Base-by-base conservation (phyloP, 2,113 vertebrate genomes). In the Manacus vitellinus region DNA sequence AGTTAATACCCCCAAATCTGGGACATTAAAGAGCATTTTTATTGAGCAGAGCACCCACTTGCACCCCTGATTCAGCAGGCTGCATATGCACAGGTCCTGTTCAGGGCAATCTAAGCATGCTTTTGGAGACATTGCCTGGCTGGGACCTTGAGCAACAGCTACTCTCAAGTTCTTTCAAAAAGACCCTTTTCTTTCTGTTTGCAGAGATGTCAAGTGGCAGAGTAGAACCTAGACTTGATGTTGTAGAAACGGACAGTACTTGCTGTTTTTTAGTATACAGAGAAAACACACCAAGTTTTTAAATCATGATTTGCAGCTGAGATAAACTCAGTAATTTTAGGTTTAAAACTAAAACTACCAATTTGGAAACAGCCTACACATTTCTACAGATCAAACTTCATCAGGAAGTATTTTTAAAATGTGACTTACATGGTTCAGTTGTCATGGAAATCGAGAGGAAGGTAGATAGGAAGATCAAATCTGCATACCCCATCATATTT, bases 341-440 rank as follows among this genome's bases (percentile, higher is more conserved):
- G 14, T 33, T 76, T 41, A 25, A 74, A 39, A 67, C 44, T 37
- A 77, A 67, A 31, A 43, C 6, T 28, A 68, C 6, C 25, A 17
- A 27, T 47, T 74, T 77, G 27, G 46, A 41, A 92, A 56, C 10
- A 52, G 35, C 31, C 58, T 81, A 78, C 12, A 1, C 33, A 46
- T 85, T 91, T 87, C 33, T 58, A 75, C 37, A 83, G 39, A 92
- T 67, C 23, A 93, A 88, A 88, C 2, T 33, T 81, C 21, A 86
- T 67, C n/a, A 89, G 37, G 77, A 94, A 91, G 9, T 59, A 75
- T 75, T 78, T 61, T 65, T 52, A 49, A 79, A 93, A 66, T 7
- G 4, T 44, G 12, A 96, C 97, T 97, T 94, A 97, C 97, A 85
- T 59, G 31, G 85, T 80, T 94, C 61, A 7, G 56, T 81, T 88